Evolutionary conservation across 2,888 invertebrate genomes (phyloP), one percentile per base, ranked within the genome.

Genomic region (Cryptus armator): DNA sequence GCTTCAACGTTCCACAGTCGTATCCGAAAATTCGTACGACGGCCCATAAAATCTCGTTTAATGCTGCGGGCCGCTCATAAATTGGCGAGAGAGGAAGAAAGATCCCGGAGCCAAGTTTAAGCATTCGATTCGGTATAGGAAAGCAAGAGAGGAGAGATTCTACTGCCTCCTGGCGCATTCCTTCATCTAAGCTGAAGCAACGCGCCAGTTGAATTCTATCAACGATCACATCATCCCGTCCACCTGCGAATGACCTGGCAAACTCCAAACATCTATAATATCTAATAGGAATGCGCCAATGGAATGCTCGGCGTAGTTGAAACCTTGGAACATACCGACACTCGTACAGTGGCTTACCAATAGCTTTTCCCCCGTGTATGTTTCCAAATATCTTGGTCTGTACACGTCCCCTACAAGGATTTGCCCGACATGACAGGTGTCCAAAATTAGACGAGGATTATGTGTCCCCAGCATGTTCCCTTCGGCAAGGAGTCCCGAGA

Each of bases 41-140:
- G 37, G 77, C 59, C 82, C 82, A 83, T 83, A 67, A 78, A 83
- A 83, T 78, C 82, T 46, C 77, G 70, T 72, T 78, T 78, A 72
- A 83, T 72, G 82, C 66, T 62, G 48, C 66, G 71, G 46, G 37
- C 37, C 71, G 66, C 77, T 78, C 72, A 37, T 83, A 78, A 83
- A 83, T 67, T 72, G 71, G 59, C 59, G 48, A 7, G 29, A n/a
- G 79, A 51, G 46, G 48, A 4, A 7, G 29, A n/a, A 70, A 51
- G 46, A 24, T 78, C 71, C 16, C 66, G 72, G 72, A 77, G 48
- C 67, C 77, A 80, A 80, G 66, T 83, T 72, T 10, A 66, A 81
- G 62, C 68, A 46, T 70, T 62, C 44, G 67, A 43, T 19, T 37
- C 32, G 44, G 44, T 62, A 14, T 12, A 32, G 76, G 19, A 37